These are phyloP conservation scores for Acanthococcus lagerstroemiae DNA, from an alignment of 2,888 invertebrate genomes.

Conservation along the genomic window DNA sequence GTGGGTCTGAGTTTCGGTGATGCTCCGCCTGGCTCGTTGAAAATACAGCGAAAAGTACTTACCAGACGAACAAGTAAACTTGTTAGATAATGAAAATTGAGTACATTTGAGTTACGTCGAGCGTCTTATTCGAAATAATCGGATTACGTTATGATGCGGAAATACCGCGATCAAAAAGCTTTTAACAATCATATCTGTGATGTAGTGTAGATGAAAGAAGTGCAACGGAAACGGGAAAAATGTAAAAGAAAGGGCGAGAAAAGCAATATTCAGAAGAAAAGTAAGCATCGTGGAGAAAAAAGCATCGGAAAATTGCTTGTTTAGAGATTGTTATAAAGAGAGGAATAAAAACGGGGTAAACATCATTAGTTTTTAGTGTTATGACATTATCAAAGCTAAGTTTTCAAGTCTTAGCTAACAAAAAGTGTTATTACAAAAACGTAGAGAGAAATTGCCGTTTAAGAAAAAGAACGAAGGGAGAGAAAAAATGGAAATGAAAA, in stretches of 20 bases:
- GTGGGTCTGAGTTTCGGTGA: no score
- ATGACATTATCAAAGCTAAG: slow-evolving; percentile 6
- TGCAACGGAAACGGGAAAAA: not conserved
- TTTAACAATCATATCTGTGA: not conserved
- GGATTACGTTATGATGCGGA: not conserved
- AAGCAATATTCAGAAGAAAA: not conserved
- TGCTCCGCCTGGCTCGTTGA: no score
- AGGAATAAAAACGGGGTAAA: slow-evolving; percentile 13
- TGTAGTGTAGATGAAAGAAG: not conserved
- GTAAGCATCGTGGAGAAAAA: not conserved
- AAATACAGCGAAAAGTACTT: not conserved
- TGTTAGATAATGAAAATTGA: not conserved
- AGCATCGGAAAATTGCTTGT: slow-evolving; percentile 20
- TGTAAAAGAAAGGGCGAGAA: not conserved
- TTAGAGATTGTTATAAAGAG: slow-evolving; percentile 15
- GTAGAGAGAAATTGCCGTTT: no score
- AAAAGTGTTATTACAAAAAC: no score
- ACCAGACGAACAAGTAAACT: not conserved
- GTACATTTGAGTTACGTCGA: not conserved
- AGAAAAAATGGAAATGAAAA: no score
- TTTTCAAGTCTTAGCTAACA: no score
- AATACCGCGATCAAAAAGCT: not conserved
- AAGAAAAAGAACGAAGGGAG: no score
- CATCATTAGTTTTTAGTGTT: slow-evolving; percentile 24
- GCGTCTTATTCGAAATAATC: not conserved